Percentiles rank a stretch among this genome's conserved stretches.
Conservation (phyloP, 2,113 vertebrate genomes). For the Pica pica region DNA sequence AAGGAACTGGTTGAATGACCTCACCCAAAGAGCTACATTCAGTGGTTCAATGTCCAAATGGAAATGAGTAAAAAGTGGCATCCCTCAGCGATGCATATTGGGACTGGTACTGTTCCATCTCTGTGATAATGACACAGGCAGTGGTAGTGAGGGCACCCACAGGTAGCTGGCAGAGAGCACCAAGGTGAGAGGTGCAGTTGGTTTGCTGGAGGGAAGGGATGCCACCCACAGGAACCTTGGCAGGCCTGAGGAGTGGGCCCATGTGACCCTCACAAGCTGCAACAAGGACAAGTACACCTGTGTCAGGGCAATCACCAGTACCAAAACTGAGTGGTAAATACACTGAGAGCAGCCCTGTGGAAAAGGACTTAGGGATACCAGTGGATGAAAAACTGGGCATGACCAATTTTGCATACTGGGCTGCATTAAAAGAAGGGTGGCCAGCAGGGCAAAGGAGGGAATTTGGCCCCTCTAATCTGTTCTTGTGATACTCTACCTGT, state of each 20-base stretch:
- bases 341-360: not conserved
- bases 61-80: not conserved
- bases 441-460: rapidly evolving
- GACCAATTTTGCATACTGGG: not conserved
- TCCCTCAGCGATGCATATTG: rapidly evolving
- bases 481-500: not conserved
- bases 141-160: rapidly evolving
- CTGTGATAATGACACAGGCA: not conserved
- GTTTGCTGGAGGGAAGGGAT: not conserved
- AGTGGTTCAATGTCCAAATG: not conserved
- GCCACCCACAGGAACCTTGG: not conserved
- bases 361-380: not conserved
- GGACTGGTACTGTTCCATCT: not conserved
- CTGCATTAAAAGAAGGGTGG: not conserved
- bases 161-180: not conserved
- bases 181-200: not conserved
- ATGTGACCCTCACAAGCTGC: not conserved
- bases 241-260: not conserved
- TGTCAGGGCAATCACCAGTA: not conserved
- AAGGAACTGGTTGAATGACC: not conserved
- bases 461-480: not conserved
- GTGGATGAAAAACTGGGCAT: not conserved
- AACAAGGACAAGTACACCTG: not conserved
- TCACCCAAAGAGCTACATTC: not conserved
- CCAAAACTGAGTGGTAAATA: not conserved